A percentile compares a stretch with the other conserved stretches of the same genome.
phyloP scores from a whole-genome alignment of 2,797 vertebrate species.

The Anabacerthia variegaticeps region DNA sequence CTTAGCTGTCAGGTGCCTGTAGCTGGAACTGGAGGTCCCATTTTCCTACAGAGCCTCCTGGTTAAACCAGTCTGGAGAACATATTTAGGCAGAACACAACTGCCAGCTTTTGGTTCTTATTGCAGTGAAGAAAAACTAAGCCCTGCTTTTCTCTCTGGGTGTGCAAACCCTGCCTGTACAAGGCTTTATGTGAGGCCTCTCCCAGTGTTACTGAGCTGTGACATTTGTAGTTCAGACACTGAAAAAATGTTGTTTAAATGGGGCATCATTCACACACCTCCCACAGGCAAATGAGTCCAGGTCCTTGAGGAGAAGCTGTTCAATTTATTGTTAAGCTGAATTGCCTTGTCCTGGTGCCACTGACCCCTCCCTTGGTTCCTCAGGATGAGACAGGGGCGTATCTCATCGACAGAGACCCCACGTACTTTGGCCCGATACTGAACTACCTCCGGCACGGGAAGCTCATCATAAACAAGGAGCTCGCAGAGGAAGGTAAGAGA shows the following conservation, averaged over 20 bases:
- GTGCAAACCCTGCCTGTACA: not conserved
- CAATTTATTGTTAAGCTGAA: not conserved
- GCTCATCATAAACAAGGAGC: slow-evolving; percentile 93
- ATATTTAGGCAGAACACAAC: not conserved
- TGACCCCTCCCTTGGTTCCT: not conserved
- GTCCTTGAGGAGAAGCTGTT: not conserved
- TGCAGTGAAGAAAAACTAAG: not conserved
- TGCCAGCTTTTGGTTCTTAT: not conserved
- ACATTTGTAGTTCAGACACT: not conserved
- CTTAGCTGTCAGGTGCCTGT: not conserved
- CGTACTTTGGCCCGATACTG: slow-evolving; percentile 92
- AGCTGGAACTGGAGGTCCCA: not conserved
- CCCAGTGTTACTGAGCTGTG: not conserved
- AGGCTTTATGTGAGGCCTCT: not conserved
- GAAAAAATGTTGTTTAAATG: not conserved
- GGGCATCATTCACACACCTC: not conserved
- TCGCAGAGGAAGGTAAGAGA: slow-evolving; percentile 92
- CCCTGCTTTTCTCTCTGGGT: not conserved
- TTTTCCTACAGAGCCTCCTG: not conserved
- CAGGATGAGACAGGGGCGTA: slow-evolving; percentile 94
- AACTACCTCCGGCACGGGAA: slow-evolving; percentile 96
- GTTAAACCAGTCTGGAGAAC: not conserved
- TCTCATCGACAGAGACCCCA: slow-evolving; percentile 94
- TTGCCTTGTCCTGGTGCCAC: not conserved
- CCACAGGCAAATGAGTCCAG: not conserved